A percentile compares a stretch with the other conserved stretches of the same genome.
Evolutionary conservation across 1,140 invertebrate genomes (phyloP).

Genomic region (Camponotus pennsylvanicus): DNA sequence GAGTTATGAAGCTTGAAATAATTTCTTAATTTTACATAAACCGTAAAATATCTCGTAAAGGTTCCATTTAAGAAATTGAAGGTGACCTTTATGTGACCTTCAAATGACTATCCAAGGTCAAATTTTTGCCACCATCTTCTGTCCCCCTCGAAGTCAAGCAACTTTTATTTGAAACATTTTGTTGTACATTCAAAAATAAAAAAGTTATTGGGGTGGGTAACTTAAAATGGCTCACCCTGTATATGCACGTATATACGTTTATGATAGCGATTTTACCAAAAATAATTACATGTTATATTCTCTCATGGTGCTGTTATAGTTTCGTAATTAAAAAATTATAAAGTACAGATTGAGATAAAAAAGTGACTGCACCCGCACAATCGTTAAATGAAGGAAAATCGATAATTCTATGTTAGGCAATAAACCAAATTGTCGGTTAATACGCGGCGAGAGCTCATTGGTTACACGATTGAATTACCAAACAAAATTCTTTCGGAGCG

Average conservation of each 20-base stretch:
- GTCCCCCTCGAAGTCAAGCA: too few species aligned
- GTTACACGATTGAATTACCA: conserved; percentile 45
- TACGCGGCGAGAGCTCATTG: conserved; percentile 3
- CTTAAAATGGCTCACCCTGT: too few species aligned
- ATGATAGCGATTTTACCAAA: not conserved
- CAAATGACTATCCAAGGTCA: too few species aligned
- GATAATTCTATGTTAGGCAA: not conserved
- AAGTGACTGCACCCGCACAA: not conserved
- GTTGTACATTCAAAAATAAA: too few species aligned
- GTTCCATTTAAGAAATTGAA: too few species aligned
- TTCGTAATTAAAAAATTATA: not conserved
- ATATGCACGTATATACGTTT: not conserved
- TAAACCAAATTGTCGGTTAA: conserved; percentile 10
- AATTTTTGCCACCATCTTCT: too few species aligned
- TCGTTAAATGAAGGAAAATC: not conserved
- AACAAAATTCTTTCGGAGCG: conserved; percentile 51
- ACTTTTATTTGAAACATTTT: too few species aligned
- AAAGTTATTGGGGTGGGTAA: too few species aligned
- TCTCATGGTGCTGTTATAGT: not conserved
- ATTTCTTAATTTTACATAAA: too few species aligned
- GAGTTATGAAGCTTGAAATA: too few species aligned
- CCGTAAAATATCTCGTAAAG: too few species aligned
- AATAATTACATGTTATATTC: not conserved
- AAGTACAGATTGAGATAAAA: not conserved
- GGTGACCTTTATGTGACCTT: too few species aligned